Evolutionary conservation across 92 coral and sea anemone genomes (phyloP), one percentile per base, ranked within the genome.

Genomic region (Parazoanthus darwini): DNA sequence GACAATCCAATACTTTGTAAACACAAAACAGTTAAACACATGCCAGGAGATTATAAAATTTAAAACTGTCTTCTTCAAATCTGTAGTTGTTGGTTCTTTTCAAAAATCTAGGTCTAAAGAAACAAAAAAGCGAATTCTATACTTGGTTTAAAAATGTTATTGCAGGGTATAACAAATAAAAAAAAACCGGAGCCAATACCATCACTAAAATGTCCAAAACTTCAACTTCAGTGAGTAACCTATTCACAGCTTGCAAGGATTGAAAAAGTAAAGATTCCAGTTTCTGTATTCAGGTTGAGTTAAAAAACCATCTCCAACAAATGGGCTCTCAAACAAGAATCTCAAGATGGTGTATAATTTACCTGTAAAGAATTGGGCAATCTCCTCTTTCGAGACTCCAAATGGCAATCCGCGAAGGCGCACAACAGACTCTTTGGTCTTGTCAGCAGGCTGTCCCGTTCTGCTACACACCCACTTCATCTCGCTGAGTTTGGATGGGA

Each of bases 301-400:
- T 63, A 26, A 63, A 29, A 63, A 63, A 63, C 70, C 70, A 63
- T 63, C 6, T 63, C 25, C 2, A 23, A 18, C 25, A 63, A 63
- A 63, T 5, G 4, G 70, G n/a, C 70, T 20, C 25, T 1, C 25
- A 63, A 79, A 65, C 5, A 35, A 39, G 79, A 37, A 18, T 44
- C 75, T 6, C 81, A 50, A 75, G 75, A 56, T 67, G 25, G 22
- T 8, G 44, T 33, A 15, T 58, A 65, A 51, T 79, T 88, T 91
- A 94, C 98, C 98, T 89, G 98, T 95, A 85, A 97, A 97, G 86
- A 97, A 97, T 63, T 97, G 98, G 9, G 97, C 98, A 86, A 97
- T 94, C 85, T 97, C 99, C 89, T 97, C 99, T 78, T 97, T 97
- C 3, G 99, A 92, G 38, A 96, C 92, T 20, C 98, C 96, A 91